Conservation (phyloP, 2,797 vertebrate species). For the Meriones psammophilus region DNA sequence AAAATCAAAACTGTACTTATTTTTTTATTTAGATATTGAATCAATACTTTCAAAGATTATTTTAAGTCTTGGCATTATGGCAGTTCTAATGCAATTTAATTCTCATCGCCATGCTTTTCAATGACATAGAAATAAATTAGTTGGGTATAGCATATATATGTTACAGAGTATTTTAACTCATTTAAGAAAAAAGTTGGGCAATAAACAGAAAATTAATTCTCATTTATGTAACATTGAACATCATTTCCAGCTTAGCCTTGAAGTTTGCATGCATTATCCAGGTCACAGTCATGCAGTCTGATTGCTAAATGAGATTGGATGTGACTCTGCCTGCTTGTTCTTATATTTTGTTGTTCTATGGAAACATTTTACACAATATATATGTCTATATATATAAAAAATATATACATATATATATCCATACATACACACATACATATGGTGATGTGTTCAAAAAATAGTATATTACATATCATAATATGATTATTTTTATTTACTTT, state of each 20-base stretch:
- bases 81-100: constrained; percentile 1
- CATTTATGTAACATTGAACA: not conserved
- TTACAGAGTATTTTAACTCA: not conserved
- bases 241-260: not conserved
- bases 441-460: not conserved
- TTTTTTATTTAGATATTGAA: not conserved
- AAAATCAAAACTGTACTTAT: not conserved
- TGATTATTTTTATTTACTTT: not conserved
- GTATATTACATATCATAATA: not conserved
- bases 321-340: not conserved
- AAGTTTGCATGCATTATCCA: rapidly evolving
- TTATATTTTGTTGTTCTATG: not conserved
- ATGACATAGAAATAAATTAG: not conserved
- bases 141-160: not conserved
- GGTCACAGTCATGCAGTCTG: not conserved
- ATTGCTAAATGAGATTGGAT: not conserved
- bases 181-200: not conserved
- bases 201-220: not conserved
- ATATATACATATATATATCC: too few species aligned
- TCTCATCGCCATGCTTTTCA: not conserved
- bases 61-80: not conserved
- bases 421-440: not conserved
- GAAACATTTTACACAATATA: not conserved
- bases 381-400: too few species aligned
- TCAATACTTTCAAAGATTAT: not conserved